phyloP scores from a whole-genome alignment of 2,113 vertebrate species.

The Guaruba guarouba region DNA sequence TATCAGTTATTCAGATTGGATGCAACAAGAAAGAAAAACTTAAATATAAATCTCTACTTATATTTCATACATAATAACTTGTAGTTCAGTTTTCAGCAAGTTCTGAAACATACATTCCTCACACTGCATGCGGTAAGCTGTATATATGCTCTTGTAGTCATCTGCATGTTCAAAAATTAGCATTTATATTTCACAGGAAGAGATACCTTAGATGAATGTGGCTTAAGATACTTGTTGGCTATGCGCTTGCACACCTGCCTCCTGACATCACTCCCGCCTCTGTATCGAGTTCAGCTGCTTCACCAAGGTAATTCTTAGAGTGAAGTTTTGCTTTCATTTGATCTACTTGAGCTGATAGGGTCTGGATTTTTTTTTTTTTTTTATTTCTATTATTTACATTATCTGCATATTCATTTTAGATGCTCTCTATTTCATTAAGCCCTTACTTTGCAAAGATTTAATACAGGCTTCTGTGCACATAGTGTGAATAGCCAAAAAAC shows the following conservation, averaged over 20 bases:
- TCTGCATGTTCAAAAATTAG: not conserved
- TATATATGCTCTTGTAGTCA: not conserved
- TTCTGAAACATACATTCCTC: not conserved
- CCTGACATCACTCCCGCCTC: conserved; percentile 92
- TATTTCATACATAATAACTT: not conserved
- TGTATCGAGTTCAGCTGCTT: conserved; percentile 92
- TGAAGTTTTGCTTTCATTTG: not conserved
- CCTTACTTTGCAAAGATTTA: not conserved
- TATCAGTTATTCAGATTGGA: not conserved
- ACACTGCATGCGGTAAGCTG: not conserved
- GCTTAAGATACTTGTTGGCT: conserved; percentile 92
- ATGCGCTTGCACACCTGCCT: conserved; percentile 97
- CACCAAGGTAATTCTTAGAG: conserved; percentile 86
- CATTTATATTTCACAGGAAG: conserved; percentile 77
- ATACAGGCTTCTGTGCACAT: not conserved
- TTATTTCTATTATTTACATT: not conserved
- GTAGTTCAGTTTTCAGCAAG: not conserved
- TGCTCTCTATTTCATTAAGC: not conserved
- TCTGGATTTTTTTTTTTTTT: not conserved
- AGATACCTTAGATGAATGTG: conserved; percentile 94
- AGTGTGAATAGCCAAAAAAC: not conserved
- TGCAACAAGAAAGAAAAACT: not conserved
- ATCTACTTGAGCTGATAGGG: not conserved
- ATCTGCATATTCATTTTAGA: not conserved
- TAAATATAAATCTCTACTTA: not conserved